These are phyloP conservation scores for Anodontia alba DNA, from an alignment of 2,888 invertebrate genomes.

Conservation along the genomic window DNA sequence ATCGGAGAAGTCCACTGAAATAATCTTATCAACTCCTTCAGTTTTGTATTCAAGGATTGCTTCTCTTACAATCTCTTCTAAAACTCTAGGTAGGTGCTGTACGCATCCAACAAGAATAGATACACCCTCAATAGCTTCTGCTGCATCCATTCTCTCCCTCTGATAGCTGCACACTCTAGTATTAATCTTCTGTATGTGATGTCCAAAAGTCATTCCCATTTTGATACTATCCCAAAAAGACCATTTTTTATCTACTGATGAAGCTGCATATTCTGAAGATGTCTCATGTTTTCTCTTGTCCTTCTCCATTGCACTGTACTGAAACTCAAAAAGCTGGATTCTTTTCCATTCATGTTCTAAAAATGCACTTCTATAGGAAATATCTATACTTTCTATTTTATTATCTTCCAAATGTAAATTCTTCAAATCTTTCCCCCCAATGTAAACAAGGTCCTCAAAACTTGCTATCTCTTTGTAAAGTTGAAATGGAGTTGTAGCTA, in stretches of 20 bases:
- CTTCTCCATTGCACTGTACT: neutral
- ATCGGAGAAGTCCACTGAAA: slow-evolving; percentile 1
- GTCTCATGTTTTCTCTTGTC: neutral
- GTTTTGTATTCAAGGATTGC: neutral
- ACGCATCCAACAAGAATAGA: neutral
- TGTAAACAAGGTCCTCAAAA: neutral
- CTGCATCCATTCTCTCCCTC: neutral
- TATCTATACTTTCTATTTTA: neutral
- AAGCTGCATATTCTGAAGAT: neutral
- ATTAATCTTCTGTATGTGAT: neutral
- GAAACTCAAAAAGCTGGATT: slow-evolving; percentile 11
- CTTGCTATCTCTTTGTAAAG: slow-evolving; percentile 1
- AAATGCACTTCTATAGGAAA: neutral
- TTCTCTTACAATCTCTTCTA: neutral
- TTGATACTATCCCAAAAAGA: slow-evolving; percentile 5
- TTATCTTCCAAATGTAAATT: neutral
- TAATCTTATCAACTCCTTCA: neutral
- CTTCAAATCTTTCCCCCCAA: neutral
- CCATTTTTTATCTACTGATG: neutral
- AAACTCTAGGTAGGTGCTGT: neutral
- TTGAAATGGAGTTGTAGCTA: neutral
- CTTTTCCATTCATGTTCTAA: slow-evolving; percentile 3
- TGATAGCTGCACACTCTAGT: slow-evolving; percentile 9
- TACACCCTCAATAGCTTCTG: slow-evolving; percentile 4
- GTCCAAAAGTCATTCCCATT: neutral